Conservation (phyloP, 2,797 vertebrate species). For the Hemibagrus guttatus region DNA sequence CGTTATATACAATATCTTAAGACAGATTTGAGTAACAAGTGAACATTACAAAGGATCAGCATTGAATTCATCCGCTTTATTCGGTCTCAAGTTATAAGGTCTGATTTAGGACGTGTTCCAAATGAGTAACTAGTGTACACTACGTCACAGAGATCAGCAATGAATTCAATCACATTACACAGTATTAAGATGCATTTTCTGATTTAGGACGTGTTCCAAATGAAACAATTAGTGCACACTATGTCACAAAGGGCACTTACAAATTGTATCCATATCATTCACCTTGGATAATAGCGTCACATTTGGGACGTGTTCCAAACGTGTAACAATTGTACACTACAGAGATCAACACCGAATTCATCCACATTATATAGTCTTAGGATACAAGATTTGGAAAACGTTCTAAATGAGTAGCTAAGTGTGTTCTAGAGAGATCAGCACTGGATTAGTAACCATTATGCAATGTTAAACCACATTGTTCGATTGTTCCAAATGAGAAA, state of each 20-base stretch:
- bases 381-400: no score
- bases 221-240: neutral
- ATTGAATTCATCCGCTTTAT: neutral
- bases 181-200: neutral
- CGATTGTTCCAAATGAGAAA: neutral
- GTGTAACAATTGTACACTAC: no score
- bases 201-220: neutral
- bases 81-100: neutral
- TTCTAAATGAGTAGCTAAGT: neutral
- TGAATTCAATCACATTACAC: neutral
- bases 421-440: neutral
- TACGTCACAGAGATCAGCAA: neutral
- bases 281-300: no score
- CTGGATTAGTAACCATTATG: neutral
- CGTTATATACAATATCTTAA: neutral
- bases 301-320: no score
- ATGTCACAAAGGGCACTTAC: no score
- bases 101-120: neutral
- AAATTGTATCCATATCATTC: no score
- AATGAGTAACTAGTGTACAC: neutral
- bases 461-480: no score
- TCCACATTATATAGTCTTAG: no score
- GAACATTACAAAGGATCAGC: neutral
- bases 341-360: no score
- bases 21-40: neutral